Conservation (phyloP, 1,140 invertebrate species). For the Cydia strobilella region DNA sequence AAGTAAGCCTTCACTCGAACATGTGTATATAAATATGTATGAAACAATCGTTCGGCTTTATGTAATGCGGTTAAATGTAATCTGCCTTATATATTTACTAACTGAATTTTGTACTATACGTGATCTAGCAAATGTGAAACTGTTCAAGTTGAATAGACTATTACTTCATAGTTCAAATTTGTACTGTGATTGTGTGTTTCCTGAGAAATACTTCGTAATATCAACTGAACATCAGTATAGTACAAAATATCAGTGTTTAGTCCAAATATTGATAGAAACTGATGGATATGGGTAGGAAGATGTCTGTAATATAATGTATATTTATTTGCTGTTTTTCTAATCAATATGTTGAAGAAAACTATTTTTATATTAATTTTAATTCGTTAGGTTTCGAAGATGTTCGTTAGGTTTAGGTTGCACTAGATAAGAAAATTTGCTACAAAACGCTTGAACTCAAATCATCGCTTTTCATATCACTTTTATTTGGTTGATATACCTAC, state of each 20-base stretch:
- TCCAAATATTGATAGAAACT: conserved; percentile 52
- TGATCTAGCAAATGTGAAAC: background rate
- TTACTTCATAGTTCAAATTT: no score
- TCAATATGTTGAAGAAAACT: conserved; percentile 19
- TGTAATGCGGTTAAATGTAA: conserved; percentile 21
- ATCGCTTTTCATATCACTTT: background rate
- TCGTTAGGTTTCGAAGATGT: conserved; percentile 10
- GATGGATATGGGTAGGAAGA: conserved; percentile 24
- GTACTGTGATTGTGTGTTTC: no score
- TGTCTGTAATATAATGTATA: conserved; percentile 37
- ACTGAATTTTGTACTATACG: conserved; percentile 25
- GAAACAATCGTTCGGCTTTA: conserved; percentile 33
- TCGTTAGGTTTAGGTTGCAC: conserved; percentile 5
- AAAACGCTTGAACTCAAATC: conserved; percentile 8
- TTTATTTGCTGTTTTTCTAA: conserved; percentile 24
- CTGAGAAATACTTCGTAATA: no score
- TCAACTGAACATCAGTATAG: conserved; percentile 19
- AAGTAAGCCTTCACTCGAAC: conserved; percentile 36
- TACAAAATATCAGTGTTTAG: conserved; percentile 38
- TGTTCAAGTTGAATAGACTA: background rate
- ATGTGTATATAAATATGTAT: conserved; percentile 39
- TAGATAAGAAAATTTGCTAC: conserved; percentile 22
- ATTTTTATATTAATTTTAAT: conserved; percentile 30
- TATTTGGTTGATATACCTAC: background rate
- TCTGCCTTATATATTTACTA: conserved; percentile 26